phyloP scores from a whole-genome alignment of 2,888 invertebrate genomes.

The Lamellibrachia columna region DNA sequence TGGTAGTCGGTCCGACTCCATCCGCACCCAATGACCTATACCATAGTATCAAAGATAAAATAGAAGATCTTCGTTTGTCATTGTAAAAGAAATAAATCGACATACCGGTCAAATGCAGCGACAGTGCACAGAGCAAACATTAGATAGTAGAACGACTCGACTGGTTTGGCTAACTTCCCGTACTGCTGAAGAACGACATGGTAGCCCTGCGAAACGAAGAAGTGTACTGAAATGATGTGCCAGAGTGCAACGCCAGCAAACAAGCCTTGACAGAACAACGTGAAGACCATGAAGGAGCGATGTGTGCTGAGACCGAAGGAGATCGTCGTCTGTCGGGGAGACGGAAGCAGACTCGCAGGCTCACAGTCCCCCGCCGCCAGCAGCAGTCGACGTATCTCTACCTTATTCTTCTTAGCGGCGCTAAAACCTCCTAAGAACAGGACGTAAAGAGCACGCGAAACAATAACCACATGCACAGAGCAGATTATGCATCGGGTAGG shows the following conservation, averaged over 20 bases:
- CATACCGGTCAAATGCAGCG: conserved; percentile 61
- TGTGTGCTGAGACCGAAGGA: conserved; percentile 58
- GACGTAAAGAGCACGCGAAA: background rate
- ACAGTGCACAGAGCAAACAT: conserved; percentile 58
- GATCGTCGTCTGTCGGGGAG: conserved; percentile 52
- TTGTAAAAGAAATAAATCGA: background rate
- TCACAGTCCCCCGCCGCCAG: background rate
- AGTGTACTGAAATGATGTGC: conserved; percentile 57
- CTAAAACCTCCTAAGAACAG: background rate
- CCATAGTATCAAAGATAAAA: no score
- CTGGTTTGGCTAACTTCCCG: conserved; percentile 52
- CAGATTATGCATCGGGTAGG: no score
- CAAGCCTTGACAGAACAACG: conserved; percentile 44
- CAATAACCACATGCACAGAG: background rate
- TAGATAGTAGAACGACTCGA: conserved; percentile 59
- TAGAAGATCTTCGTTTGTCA: background rate
- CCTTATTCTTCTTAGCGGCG: background rate
- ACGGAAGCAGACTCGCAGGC: background rate
- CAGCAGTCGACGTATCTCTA: background rate
- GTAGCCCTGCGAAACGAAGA: conserved; percentile 44
- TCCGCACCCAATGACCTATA: no score
- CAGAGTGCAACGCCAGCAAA: conserved; percentile 56
- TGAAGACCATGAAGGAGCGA: conserved; percentile 51
- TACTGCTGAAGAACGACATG: conserved; percentile 56
- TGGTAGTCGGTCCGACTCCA: no score